Conservation (phyloP, 2,888 invertebrate genomes). For the Drosophila siamana region DNA sequence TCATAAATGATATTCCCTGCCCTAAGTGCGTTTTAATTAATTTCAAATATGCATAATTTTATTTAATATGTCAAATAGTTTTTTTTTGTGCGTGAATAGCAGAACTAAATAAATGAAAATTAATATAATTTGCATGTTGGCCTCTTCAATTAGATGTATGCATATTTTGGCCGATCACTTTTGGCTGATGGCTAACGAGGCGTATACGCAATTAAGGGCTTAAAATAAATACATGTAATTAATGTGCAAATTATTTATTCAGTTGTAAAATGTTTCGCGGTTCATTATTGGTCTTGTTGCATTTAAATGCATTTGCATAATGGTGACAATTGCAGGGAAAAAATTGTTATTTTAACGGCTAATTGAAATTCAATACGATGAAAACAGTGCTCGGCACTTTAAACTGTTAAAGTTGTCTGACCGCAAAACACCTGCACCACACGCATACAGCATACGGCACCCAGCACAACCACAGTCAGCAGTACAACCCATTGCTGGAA, state of each 20-base stretch:
- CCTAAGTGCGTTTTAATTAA: slow-evolving; percentile 11
- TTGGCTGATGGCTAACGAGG: slow-evolving; percentile 21
- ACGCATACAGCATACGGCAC: no score
- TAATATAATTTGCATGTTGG: slow-evolving; percentile 17
- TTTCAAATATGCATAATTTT: slow-evolving; percentile 5
- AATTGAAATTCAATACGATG: slow-evolving; percentile 67
- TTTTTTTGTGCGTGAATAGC: neutral
- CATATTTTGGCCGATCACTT: slow-evolving; percentile 11
- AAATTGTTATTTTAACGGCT: slow-evolving; percentile 58
- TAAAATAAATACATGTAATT: slow-evolving; percentile 71
- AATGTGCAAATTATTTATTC: slow-evolving; percentile 78
- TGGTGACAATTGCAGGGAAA: slow-evolving; percentile 21
- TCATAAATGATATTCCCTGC: neutral
- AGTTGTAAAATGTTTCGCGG: slow-evolving; percentile 78
- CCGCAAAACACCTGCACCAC: slow-evolving; percentile 47
- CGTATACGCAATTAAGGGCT: slow-evolving; percentile 70
- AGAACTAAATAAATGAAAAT: slow-evolving; percentile 15
- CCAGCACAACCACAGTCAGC: neutral
- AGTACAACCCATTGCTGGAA: neutral
- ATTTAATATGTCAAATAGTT: slow-evolving; percentile 1
- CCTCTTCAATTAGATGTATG: slow-evolving; percentile 25
- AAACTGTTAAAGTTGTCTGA: slow-evolving; percentile 59
- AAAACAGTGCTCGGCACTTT: slow-evolving; percentile 31
- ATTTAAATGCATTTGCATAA: slow-evolving; percentile 52
- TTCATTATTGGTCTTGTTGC: slow-evolving; percentile 68